Percentiles rank a stretch among this genome's conserved stretches.
Evolutionary conservation across 2,797 vertebrate genomes (phyloP).

Genomic region (Hipposideros larvatus): DNA sequence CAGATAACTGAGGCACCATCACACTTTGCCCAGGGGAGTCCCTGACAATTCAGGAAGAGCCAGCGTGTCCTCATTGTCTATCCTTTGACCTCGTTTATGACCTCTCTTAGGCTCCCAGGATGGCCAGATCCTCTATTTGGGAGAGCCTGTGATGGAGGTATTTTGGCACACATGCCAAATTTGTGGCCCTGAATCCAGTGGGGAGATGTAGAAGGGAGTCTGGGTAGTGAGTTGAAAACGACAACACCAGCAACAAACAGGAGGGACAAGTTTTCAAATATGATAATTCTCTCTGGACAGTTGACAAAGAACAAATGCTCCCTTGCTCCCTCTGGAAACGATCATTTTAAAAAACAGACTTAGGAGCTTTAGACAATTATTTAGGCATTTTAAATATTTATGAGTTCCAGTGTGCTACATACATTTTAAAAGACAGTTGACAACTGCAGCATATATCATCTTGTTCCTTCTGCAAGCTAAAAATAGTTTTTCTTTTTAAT

Average conservation of each 20-base stretch:
- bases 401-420: constrained; percentile 87
- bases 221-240: constrained; percentile 49
- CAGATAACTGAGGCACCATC: neutral
- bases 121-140: neutral
- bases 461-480: constrained; percentile 85
- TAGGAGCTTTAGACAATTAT: constrained; percentile 87
- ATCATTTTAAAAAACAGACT: constrained; percentile 86
- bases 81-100: neutral
- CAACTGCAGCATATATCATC: constrained; percentile 87
- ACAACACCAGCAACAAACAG: constrained; percentile 65
- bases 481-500: constrained; percentile 83
- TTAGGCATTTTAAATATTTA: constrained; percentile 90
- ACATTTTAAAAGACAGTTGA: constrained; percentile 88
- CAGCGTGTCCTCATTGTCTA: neutral
- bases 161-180: constrained; percentile 72
- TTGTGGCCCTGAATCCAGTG: constrained; percentile 51
- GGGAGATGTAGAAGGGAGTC: neutral
- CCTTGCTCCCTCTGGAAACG: constrained; percentile 85
- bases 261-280: constrained; percentile 83
- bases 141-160: constrained; percentile 45
- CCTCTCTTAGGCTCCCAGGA: neutral
- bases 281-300: constrained; percentile 84
- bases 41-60: neutral
- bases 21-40: neutral
- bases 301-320: constrained; percentile 86